Evolutionary conservation across 2,888 invertebrate genomes (phyloP).

Genomic region (Oscheius sp.): DNA sequence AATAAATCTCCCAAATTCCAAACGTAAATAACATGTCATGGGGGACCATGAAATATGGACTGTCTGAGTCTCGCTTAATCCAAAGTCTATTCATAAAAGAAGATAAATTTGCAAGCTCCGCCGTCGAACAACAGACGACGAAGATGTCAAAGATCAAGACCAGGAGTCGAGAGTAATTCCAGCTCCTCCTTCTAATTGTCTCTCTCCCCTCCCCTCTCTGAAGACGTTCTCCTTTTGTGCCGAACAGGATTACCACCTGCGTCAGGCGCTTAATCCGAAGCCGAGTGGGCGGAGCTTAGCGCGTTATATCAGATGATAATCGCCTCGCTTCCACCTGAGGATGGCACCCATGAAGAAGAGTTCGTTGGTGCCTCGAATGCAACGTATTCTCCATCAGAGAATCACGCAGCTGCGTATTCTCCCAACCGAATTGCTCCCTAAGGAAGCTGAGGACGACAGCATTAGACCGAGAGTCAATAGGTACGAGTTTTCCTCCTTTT

Average conservation of each 20-base stretch:
- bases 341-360: conserved; percentile 29
- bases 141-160: background rate
- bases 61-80: background rate
- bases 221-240: conserved; percentile 14
- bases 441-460: conserved; percentile 27
- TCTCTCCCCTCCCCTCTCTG: background rate
- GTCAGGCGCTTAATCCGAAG: conserved; percentile 22
- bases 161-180: background rate
- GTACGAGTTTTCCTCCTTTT: conserved; percentile 10
- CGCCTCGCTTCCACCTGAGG: background rate
- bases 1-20: no score
- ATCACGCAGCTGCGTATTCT: conserved; percentile 38
- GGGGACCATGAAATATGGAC: no score
- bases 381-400: conserved; percentile 38
- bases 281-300: conserved; percentile 16
- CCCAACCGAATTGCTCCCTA: conserved; percentile 30
- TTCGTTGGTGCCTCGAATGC: conserved; percentile 29
- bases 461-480: conserved; percentile 29
- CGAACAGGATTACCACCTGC: conserved; percentile 20
- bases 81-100: no score
- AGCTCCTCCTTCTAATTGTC: background rate
- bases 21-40: no score
- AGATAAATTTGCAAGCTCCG: background rate
- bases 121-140: no score
- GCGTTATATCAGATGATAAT: conserved; percentile 24